Evolutionary conservation across 2,797 vertebrate species (phyloP).

Genomic region (Pantherophis vulpinus): DNA sequence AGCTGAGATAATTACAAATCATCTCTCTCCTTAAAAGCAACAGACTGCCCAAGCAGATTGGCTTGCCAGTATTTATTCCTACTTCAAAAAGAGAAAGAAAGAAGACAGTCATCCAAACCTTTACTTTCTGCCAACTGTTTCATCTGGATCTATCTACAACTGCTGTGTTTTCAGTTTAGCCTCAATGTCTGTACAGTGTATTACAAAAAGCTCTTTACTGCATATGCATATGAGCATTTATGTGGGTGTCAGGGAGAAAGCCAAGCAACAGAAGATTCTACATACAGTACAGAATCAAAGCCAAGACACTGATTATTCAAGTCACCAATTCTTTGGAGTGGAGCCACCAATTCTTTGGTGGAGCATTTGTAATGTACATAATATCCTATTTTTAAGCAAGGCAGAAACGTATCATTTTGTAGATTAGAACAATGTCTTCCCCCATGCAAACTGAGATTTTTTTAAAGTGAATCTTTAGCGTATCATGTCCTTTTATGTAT

Average conservation of each 20-base stretch:
- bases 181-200: background rate
- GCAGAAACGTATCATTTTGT: background rate
- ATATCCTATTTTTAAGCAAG: background rate
- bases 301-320: background rate
- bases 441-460: background rate
- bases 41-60: slow-evolving; percentile 34
- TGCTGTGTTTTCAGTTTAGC: slow-evolving; percentile 20
- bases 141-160: slow-evolving; percentile 64
- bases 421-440: background rate
- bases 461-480: background rate
- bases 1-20: slow-evolving; percentile 3
- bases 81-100: slow-evolving; percentile 51
- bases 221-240: background rate
- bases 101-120: slow-evolving; percentile 60
- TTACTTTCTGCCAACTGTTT: slow-evolving; percentile 64
- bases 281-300: background rate
- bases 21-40: background rate
- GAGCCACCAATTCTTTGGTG: background rate
- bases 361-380: background rate
- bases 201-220: background rate
- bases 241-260: background rate
- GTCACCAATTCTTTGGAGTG: background rate
- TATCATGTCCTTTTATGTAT: background rate
- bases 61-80: slow-evolving; percentile 62
- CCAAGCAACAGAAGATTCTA: background rate